Evolutionary conservation across 2,113 vertebrate genomes (phyloP), one percentile per base, ranked within the genome.

Genomic region (Raja brachyura): DNA sequence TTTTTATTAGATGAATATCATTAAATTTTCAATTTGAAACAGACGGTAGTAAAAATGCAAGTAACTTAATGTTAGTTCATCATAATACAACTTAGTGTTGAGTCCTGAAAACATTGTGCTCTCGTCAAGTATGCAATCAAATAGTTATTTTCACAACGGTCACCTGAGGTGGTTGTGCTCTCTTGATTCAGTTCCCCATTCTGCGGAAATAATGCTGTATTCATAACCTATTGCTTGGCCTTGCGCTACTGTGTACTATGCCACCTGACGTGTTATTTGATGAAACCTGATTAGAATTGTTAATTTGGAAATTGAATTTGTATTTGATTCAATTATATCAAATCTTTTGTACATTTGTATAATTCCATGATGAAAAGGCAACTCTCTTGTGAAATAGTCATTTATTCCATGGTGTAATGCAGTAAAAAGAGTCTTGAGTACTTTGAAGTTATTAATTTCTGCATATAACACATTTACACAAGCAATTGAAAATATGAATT

Each of bases 221-320:
- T 31, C 83, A 63, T 88, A 63, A 88, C 11, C 5, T 88, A 61
- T 88, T 88, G 83, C 59, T 22, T 61, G 28, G 81, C 81, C 59
- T 88, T 88, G 59, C 31, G 83, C 83, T 88, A 88, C 63, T 11
- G 81, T 59, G 81, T 85, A 25, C 7, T 14, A 8, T 73, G 70
- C 70, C 63, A 31, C 59, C 28, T 88, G 81, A 61, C 48, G 78
- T 54, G 18, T 81, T 81, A 54, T 39, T 48, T 81, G 78, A 39
- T 39, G 59, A 31, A 63, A n/a, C n/a, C 63, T 88, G 59, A 88
- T 88, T 88, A n/a, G 83, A 31, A 63, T 14, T 63, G 83, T 61
- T 63, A 88, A 88, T n/a, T 88, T 88, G 28, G n/a, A 31, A 88
- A 63, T 63, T 86, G 56, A 86, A 86, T 86, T 66, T 86, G 81